phyloP scores from a whole-genome alignment of 2,888 invertebrate genomes.

The Lasioglossum calceatum region DNA sequence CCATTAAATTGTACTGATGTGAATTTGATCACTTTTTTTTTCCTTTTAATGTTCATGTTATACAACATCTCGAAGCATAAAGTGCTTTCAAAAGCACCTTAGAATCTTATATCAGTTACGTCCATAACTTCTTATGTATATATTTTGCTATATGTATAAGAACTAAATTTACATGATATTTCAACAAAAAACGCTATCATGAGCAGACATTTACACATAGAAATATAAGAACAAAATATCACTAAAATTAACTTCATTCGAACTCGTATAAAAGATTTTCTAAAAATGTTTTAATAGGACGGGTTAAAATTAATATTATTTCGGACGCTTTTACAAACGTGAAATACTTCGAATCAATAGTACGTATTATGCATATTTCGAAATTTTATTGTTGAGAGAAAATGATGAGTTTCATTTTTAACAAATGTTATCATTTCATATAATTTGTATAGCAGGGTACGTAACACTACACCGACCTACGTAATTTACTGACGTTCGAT shows the following conservation, averaged over 20 bases:
- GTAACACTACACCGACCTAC: conserved; percentile 77
- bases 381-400: conserved; percentile 55
- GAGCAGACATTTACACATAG: conserved; percentile 83
- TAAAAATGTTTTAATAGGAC: conserved; percentile 75
- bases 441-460: conserved; percentile 72
- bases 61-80: conserved; percentile 67
- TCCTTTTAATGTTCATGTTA: conserved; percentile 60
- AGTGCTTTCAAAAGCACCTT: conserved; percentile 60
- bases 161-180: conserved; percentile 83
- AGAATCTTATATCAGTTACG: conserved; percentile 72
- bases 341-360: conserved; percentile 52
- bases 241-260: conserved; percentile 78
- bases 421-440: conserved; percentile 60
- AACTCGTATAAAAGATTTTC: conserved; percentile 78
- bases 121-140: conserved; percentile 73
- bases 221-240: conserved; percentile 82
- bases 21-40: conserved; percentile 74
- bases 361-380: conserved; percentile 55
- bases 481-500: conserved; percentile 68
- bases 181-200: conserved; percentile 82
- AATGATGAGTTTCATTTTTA: conserved; percentile 47
- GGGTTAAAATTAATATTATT: conserved; percentile 74
- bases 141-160: conserved; percentile 71
- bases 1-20: conserved; percentile 80
- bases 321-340: conserved; percentile 52